Conservation (phyloP, 2,113 vertebrate species). For the Corydoras sp. region DNA sequence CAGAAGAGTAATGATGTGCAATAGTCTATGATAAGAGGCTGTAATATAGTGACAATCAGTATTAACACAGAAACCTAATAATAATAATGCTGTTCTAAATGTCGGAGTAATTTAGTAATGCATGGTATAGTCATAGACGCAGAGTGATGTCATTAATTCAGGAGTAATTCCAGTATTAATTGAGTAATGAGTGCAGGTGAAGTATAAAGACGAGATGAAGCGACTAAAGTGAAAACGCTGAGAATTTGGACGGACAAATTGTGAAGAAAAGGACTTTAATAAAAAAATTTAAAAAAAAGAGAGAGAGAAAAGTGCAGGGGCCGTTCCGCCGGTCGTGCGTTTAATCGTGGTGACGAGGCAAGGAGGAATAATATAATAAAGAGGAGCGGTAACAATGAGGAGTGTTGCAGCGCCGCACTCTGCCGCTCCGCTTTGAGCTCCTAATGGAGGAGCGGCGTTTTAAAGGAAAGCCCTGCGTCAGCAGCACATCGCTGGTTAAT, state of each 20-base stretch:
- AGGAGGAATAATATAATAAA: background rate
- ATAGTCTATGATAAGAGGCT: background rate
- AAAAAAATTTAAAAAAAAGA: too few species aligned
- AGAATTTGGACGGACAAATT: too few species aligned
- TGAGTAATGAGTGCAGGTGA: background rate
- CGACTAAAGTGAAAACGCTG: too few species aligned
- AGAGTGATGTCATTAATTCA: background rate
- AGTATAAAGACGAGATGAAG: too few species aligned
- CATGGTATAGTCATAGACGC: background rate
- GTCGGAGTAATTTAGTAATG: background rate
- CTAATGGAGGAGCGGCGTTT: conserved; percentile 69
- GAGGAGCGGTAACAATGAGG: background rate
- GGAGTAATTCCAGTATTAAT: background rate
- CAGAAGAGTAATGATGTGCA: background rate
- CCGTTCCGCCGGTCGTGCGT: too few species aligned
- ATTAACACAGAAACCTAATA: background rate
- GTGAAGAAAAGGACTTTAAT: too few species aligned
- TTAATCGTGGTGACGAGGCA: conserved; percentile 21
- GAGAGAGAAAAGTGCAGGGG: too few species aligned
- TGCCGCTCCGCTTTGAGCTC: conserved; percentile 25
- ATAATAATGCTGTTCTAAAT: background rate
- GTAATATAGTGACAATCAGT: background rate
- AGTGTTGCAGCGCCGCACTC: background rate
- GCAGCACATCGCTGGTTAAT: conserved; percentile 82
- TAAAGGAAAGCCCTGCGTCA: conserved; percentile 69